Evolutionary conservation across 2,888 invertebrate species (phyloP).

Genomic region (Gandaritis pyraliata): DNA sequence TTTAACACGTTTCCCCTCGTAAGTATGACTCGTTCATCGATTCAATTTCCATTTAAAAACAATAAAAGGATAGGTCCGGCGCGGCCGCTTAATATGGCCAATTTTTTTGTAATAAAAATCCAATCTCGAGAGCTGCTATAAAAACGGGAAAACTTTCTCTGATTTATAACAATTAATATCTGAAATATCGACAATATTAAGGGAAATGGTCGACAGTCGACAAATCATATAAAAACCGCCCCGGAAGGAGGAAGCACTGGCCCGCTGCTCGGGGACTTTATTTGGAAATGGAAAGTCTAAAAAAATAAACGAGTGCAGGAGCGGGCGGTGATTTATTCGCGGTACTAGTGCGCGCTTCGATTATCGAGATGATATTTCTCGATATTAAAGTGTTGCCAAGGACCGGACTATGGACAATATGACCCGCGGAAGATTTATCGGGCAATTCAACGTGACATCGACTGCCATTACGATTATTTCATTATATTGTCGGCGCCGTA

Average conservation of each 20-base stretch:
- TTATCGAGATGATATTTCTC: constrained; percentile 83
- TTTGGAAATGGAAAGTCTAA: constrained; percentile 84
- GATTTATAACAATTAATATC: constrained; percentile 84
- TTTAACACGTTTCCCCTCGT: constrained; percentile 76
- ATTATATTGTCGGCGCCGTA: constrained; percentile 83
- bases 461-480: constrained; percentile 83
- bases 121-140: constrained; percentile 70
- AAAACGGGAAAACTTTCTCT: constrained; percentile 73
- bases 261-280: constrained; percentile 81
- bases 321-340: constrained; percentile 72
- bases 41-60: constrained; percentile 57
- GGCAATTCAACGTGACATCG: constrained; percentile 79
- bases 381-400: constrained; percentile 84
- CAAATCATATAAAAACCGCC: constrained; percentile 83
- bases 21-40: constrained; percentile 63
- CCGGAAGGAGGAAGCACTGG: constrained; percentile 83
- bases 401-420: constrained; percentile 83
- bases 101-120: constrained; percentile 73
- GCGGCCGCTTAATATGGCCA: constrained; percentile 50
- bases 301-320: constrained; percentile 77
- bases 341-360: constrained; percentile 74
- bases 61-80: constrained; percentile 48
- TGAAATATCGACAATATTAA: constrained; percentile 84
- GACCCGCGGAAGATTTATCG: constrained; percentile 83
- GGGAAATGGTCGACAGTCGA: constrained; percentile 81